Evolutionary conservation across 2,797 vertebrate species (phyloP), one percentile per base, ranked within the genome.

Genomic region (Muscicapa striata): DNA sequence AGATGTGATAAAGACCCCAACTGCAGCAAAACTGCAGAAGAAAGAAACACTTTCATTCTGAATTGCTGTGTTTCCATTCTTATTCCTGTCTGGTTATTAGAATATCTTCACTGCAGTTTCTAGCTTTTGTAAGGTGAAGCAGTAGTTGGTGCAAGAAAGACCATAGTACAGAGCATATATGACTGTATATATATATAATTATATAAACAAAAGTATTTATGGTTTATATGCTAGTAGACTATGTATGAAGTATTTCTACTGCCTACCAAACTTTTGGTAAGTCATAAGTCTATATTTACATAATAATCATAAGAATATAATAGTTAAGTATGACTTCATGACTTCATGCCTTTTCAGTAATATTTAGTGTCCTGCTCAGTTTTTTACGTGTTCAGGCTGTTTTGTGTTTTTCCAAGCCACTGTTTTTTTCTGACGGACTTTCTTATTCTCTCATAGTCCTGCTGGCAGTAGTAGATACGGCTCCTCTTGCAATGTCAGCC

Each of bases 401-500:
- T 92, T 83, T 74, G 16, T 11, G 3, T 80, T 54, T 88, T 78
- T 43, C 52, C 57, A 81, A 43, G 19, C 68, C 75, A 26, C 20
- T 66, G 6, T 48, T 58, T 95, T 89, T 90, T 82, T 52, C 82
- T 89, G 51, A 95, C 75, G 46, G 18, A 18, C 11, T 90, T 63
- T 75, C 76, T 97, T 97, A 10, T 51, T 98, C 77, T 80, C 93
- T 95, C 85, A 93, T 97, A 99, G 99, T 98, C 99, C 99, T 74
- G 98, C 98, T 97, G 98, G 98, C 97, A 99, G 99, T 97, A 99
- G 98, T 98, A 98, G 98, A 92, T 99, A 98, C 46, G 98, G 99
- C 78, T 99, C 99, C 68, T 99, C 99, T 57, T 99, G 99, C 95
- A 99, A 99, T 93, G 97, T 99, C 96, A 99, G 99, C 97, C 99